phyloP scores from a whole-genome alignment of 2,888 invertebrate genomes.

The Cataglyphis altisquamis region DNA sequence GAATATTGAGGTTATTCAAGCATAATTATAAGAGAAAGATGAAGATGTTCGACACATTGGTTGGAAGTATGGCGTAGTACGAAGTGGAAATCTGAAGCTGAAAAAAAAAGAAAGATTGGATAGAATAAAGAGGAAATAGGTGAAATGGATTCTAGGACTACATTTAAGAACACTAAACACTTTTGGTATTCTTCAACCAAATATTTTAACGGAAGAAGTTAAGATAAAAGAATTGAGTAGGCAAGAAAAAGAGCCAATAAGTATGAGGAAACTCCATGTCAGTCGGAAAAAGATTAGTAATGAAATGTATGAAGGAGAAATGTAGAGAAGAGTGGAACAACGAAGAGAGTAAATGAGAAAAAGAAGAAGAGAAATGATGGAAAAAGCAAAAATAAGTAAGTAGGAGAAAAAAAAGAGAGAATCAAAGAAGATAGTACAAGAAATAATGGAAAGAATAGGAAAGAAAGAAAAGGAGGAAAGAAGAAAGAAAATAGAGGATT shows the following conservation, averaged over 20 bases:
- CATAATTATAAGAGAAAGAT: background rate
- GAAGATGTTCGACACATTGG: background rate
- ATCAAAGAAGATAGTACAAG: background rate
- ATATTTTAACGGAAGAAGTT: slow-evolving; percentile 18
- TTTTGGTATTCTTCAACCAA: background rate
- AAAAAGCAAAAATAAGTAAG: background rate
- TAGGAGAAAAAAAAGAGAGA: background rate
- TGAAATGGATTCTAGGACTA: slow-evolving; percentile 40
- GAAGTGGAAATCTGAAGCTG: slow-evolving; percentile 9
- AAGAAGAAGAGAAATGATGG: background rate
- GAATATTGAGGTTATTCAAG: slow-evolving; percentile 1
- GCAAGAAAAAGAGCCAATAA: slow-evolving; percentile 26
- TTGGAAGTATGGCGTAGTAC: slow-evolving; percentile 4
- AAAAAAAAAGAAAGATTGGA: background rate
- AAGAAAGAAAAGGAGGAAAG: background rate
- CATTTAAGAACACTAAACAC: slow-evolving; percentile 29
- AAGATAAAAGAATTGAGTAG: background rate
- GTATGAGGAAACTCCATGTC: slow-evolving; percentile 11
- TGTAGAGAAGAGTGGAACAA: background rate
- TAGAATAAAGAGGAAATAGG: background rate
- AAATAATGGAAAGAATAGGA: background rate
- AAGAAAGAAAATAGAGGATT: background rate
- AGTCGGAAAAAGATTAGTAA: background rate
- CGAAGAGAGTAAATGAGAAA: background rate
- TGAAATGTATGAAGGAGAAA: background rate